Base-by-base conservation (phyloP, 2,797 vertebrate species). In the Iguana delicatissima region DNA sequence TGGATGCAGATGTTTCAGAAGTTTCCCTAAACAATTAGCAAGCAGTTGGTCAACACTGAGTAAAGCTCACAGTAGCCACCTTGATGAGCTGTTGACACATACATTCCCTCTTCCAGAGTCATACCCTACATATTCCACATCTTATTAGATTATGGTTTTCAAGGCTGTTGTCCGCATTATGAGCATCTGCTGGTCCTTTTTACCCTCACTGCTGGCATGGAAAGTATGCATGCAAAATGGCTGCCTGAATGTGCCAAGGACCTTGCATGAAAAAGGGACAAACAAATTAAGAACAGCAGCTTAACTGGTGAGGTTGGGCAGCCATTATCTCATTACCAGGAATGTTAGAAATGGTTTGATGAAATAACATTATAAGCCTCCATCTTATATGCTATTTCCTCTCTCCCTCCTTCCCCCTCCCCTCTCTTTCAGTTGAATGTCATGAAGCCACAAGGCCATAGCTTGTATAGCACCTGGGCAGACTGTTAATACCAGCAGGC, bases 121-220 rank as follows among this genome's bases (percentile, higher is more conserved):
- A 89, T 69, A 91, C 38, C n/a, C 57, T 62, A 55, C 57, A 64
- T 64, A 89, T 76, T 91, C 84, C 57, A 62, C 89, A 89, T 91
- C 92, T 95, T 92, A 89, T 92, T 93, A 72, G 6, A 73, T 86
- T 76, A 91, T 85, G 81, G 69, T 88, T 94, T 91, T 91, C 85
- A 74, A 0, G 83, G 73, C 88, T 95, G 91, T 80, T 74, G 83
- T 87, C 76, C 86, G 26, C 9, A 84, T 92, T 89, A 76, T 55
- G 83, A 91, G 91, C 92, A 88, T 93, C 93, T 93, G 92, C 91
- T 92, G 94, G 26, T 90, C 84, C 84, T 29, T 0, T 90, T 93
- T 92, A 90, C 83, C 87, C 89, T 93, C 91, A 86, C 84, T 0
- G 12, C 80, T 1, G 2, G 77, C 64, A 89, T 77, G 89, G 80